Base-by-base conservation (phyloP, 1,140 invertebrate genomes). In the Pristionchus pacificus region DNA sequence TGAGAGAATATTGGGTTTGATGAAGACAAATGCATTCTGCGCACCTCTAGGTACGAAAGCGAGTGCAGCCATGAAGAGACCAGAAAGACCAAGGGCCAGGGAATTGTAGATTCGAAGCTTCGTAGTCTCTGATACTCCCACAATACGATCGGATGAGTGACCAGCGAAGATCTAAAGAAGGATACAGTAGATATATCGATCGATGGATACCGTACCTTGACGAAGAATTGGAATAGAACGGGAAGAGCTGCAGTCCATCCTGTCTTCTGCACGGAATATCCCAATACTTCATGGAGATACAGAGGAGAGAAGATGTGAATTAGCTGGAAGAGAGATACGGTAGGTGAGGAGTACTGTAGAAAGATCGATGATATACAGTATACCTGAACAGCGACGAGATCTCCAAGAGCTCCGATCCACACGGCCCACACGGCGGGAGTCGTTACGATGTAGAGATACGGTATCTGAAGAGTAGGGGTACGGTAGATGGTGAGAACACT, bases 61-160 rank as follows among this genome's bases (percentile, higher is more conserved):
- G 13, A 83, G 38, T 3, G 75, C 74, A 15, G 72, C 59, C n/a
- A 82, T 55, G 65, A 77, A 82, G 24, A 77, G 31, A 0, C 76
- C 78, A 63, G 68, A 73, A 13, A 78, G 79, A 30, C 81, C 82
- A 38, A 83, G 80, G 6, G 80, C 80, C 31, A 82, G 65, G 15
- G 77, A 74, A 68, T 82, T 82, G 71, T 82, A 82, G 10, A 76
- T 24, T 25, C 80, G 72, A 15, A 82, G 77, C 31, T 83, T 83
- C 30, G 80, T 81, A 33, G 80, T 82, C 65, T 82, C 82, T 3
- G 76, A 76, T 14, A 82, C 62, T 59, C 76, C 76, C 13, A 62
- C 62, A 24, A 80, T 70, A 65, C 29, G 19, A 33, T 76, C 74
- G 49, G 71, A 78, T 19, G 77, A 71, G 60, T 74, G 77, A 0